Conservation (phyloP, 2,113 vertebrate species). For the Melanostigma gelatinosum region DNA sequence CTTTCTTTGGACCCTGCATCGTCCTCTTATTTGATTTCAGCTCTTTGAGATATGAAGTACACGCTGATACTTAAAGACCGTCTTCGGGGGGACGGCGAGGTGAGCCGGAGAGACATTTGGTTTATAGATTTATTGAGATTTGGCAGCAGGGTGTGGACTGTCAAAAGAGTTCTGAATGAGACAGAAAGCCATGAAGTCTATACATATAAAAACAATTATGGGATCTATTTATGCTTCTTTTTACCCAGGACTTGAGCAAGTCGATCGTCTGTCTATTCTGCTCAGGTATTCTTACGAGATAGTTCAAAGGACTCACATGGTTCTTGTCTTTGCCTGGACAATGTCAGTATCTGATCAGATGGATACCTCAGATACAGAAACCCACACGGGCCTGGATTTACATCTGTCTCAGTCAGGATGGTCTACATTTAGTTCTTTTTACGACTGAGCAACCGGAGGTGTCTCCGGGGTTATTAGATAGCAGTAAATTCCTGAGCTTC, state of each 20-base stretch:
- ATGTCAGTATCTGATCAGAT: slow-evolving; percentile 57
- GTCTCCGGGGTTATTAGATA: slow-evolving; percentile 64
- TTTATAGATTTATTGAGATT: slow-evolving; percentile 68
- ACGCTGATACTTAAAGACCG: slow-evolving; percentile 58
- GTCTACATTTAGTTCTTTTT: slow-evolving; percentile 54
- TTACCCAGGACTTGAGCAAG: slow-evolving; percentile 49
- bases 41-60: slow-evolving; percentile 74
- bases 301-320: slow-evolving; percentile 65
- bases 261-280: slow-evolving; percentile 60
- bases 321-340: slow-evolving; percentile 53
- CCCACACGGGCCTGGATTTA: slow-evolving; percentile 11
- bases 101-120: slow-evolving; percentile 57
- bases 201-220: slow-evolving; percentile 56
- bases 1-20: slow-evolving; percentile 77
- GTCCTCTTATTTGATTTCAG: slow-evolving; percentile 76
- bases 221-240: slow-evolving; percentile 50
- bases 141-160: slow-evolving; percentile 54
- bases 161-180: slow-evolving; percentile 41
- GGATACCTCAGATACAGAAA: slow-evolving; percentile 24
- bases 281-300: slow-evolving; percentile 70
- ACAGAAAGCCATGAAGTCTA: slow-evolving; percentile 46
- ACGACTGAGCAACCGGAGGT: slow-evolving; percentile 56
- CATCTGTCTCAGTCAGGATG: slow-evolving; percentile 54
- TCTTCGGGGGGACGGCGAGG: slow-evolving; percentile 51
- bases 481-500: slow-evolving; percentile 64